Evolutionary conservation across 2,888 invertebrate genomes (phyloP).

Genomic region (Baccha elongata): DNA sequence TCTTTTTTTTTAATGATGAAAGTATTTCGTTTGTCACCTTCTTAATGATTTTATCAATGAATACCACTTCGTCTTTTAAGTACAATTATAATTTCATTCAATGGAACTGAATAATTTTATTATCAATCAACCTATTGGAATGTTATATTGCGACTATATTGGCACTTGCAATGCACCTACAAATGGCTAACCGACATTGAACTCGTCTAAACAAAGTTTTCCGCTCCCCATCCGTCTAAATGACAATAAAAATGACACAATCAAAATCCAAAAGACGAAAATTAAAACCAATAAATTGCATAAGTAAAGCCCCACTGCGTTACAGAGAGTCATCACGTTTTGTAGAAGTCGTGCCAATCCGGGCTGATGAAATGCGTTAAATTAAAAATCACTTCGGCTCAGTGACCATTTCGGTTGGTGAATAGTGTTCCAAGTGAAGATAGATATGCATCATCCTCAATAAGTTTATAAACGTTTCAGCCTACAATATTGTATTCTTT

Average conservation of each 20-base stretch:
- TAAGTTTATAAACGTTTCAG: constrained; percentile 30
- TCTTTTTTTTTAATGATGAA: not conserved
- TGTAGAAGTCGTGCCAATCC: constrained; percentile 34
- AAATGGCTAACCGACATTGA: constrained; percentile 60
- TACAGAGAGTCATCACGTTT: constrained; percentile 19
- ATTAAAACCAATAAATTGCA: constrained; percentile 35
- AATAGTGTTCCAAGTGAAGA: not conserved
- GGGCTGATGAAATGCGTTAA: constrained; percentile 42
- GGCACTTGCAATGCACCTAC: constrained; percentile 56
- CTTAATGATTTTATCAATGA: not conserved
- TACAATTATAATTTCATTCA: not conserved
- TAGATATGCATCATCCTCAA: constrained; percentile 54
- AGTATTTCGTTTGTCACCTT: not conserved
- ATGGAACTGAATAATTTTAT: not conserved
- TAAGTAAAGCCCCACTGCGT: constrained; percentile 7
- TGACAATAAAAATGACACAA: constrained; percentile 65
- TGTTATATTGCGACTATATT: constrained; percentile 44
- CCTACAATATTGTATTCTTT: constrained; percentile 6
- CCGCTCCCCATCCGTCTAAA: constrained; percentile 34
- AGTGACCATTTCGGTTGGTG: constrained; percentile 27
- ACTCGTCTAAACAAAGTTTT: constrained; percentile 50
- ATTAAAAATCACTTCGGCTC: constrained; percentile 17
- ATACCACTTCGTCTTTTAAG: not conserved
- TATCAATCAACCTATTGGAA: not conserved
- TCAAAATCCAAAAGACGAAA: constrained; percentile 21